A percentile compares a stretch with the other conserved stretches of the same genome.
Evolutionary conservation across 2,113 vertebrate species (phyloP).

Genomic region (Erythrolamprus reginae): DNA sequence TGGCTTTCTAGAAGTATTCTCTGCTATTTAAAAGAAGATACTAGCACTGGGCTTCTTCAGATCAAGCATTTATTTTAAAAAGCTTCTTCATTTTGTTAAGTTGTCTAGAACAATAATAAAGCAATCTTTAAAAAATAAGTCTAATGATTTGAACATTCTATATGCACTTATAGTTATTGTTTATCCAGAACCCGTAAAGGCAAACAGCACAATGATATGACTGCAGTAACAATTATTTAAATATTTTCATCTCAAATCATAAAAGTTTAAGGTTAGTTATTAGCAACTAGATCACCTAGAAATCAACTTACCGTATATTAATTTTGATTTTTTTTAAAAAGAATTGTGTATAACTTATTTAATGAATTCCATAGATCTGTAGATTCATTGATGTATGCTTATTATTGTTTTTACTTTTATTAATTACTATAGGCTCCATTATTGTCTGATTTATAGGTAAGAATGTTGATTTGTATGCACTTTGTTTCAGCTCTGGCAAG

Average conservation of each 20-base stretch:
- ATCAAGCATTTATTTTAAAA: too few relatives aligned
- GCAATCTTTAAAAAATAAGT: too few relatives aligned
- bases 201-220: not conserved
- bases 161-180: too few relatives aligned
- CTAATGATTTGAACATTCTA: too few relatives aligned
- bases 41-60: too few relatives aligned
- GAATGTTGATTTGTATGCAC: not conserved
- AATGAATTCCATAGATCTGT: not conserved
- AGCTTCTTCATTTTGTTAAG: too few relatives aligned
- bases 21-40: too few relatives aligned
- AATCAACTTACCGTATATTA: not conserved
- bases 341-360: not conserved
- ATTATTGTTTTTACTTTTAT: not conserved
- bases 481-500: slow-evolving; percentile 83
- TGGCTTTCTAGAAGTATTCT: too few relatives aligned
- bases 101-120: too few relatives aligned
- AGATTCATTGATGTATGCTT: not conserved
- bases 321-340: not conserved
- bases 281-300: not conserved
- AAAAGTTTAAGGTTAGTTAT: too few relatives aligned
- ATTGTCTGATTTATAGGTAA: not conserved
- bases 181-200: not conserved
- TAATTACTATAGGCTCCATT: not conserved
- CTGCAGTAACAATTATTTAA: not conserved
- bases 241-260: not conserved